phyloP scores from a whole-genome alignment of 2,113 vertebrate genomes.

The Leucosticte australis region DNA sequence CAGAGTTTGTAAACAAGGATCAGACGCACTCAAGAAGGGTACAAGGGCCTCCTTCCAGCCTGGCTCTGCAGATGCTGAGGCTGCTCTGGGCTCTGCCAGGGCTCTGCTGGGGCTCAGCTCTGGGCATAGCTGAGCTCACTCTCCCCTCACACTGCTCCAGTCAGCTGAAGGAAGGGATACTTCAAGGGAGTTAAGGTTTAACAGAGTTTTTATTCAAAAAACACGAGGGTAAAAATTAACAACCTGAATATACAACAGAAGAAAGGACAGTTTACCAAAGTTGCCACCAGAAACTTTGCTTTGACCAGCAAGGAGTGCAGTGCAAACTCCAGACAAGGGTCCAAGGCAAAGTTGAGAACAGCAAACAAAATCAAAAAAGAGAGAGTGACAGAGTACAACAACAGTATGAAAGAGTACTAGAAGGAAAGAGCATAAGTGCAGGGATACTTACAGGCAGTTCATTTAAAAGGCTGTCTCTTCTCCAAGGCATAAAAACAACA shows the following conservation, averaged over 20 bases:
- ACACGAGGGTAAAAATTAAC: not conserved
- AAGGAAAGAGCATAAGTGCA: not conserved
- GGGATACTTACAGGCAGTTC: not conserved
- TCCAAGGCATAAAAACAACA: not conserved
- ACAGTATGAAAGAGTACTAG: not conserved
- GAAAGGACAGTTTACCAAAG: not conserved
- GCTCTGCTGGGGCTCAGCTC: not conserved
- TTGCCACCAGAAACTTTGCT: not conserved
- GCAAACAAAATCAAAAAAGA: not conserved
- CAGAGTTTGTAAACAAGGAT: not conserved
- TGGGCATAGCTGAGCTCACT: not conserved
- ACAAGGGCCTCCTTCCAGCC: not conserved
- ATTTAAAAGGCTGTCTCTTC: not conserved
- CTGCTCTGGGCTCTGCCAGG: not conserved
- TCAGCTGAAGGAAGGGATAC: not conserved
- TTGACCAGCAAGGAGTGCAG: not conserved
- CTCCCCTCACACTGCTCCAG: not conserved
- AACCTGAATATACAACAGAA: not conserved
- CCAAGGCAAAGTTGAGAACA: not conserved
- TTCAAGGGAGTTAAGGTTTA: not conserved
- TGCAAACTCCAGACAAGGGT: not conserved
- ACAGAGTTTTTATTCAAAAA: not conserved
- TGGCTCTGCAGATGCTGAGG: not conserved
- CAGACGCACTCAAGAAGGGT: rapidly evolving
- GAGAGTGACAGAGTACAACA: not conserved